Conservation (phyloP, 1,140 invertebrate species). For the Pseudomyrmex sp. region DNA sequence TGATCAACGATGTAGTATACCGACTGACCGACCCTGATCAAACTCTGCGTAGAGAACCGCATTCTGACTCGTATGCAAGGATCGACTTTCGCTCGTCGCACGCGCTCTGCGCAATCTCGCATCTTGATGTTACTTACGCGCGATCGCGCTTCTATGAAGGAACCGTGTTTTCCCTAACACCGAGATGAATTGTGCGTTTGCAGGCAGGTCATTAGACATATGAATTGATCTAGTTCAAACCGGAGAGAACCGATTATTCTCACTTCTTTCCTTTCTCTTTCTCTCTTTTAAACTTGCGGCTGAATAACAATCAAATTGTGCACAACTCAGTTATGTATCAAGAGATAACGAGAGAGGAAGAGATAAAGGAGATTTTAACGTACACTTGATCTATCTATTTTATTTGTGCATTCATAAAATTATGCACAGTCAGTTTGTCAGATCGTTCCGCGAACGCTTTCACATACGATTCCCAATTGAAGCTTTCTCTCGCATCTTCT, state of each 20-base stretch:
- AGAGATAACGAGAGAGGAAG: too few relatives aligned
- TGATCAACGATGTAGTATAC: slow-evolving; percentile 19
- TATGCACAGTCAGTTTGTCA: slow-evolving; percentile 31
- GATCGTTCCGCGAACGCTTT: slow-evolving; percentile 45
- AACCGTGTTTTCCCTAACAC: slow-evolving; percentile 63
- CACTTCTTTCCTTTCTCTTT: slow-evolving; percentile 23
- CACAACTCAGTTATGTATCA: too few relatives aligned
- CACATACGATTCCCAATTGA: slow-evolving; percentile 35
- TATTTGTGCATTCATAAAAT: slow-evolving; percentile 42
- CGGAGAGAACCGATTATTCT: slow-evolving; percentile 53
- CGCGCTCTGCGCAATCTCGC: slow-evolving; percentile 74
- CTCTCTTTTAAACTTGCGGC: not conserved
- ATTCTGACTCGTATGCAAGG: slow-evolving; percentile 63
- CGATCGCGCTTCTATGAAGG: slow-evolving; percentile 50
- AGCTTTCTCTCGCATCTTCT: slow-evolving; percentile 53
- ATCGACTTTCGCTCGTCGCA: slow-evolving; percentile 77
- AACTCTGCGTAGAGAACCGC: slow-evolving; percentile 43
- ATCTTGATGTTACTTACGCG: slow-evolving; percentile 59
- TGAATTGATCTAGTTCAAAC: slow-evolving; percentile 59
- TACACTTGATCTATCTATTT: slow-evolving; percentile 4
- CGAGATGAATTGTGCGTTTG: slow-evolving; percentile 40
- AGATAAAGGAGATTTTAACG: too few relatives aligned
- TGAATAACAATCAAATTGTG: too few relatives aligned
- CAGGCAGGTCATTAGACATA: slow-evolving; percentile 57
- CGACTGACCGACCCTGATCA: slow-evolving; percentile 64